phyloP scores from a whole-genome alignment of 1,140 invertebrate species.

The Eupeodes corollae region DNA sequence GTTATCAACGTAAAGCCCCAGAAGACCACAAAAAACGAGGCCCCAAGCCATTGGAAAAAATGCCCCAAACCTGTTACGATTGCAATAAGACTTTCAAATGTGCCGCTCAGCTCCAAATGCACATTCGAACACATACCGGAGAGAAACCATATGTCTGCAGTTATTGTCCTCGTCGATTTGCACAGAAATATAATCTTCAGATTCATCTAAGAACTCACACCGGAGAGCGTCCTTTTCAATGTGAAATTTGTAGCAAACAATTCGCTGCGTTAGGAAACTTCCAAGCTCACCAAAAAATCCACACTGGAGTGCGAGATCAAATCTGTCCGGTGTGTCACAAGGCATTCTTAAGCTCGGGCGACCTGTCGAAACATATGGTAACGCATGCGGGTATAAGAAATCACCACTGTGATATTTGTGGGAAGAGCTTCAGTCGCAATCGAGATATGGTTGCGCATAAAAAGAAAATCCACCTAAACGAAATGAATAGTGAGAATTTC shows the following conservation, averaged over 20 bases:
- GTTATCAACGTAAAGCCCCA: slow-evolving; percentile 44
- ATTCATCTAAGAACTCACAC: slow-evolving; percentile 74
- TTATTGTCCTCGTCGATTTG: slow-evolving; percentile 65
- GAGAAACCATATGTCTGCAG: slow-evolving; percentile 56
- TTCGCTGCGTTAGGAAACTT: slow-evolving; percentile 48
- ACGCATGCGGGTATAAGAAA: slow-evolving; percentile 65
- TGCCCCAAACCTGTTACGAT: slow-evolving; percentile 43
- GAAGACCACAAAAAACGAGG: slow-evolving; percentile 45
- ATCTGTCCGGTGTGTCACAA: slow-evolving; percentile 58
- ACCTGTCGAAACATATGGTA: slow-evolving; percentile 57
- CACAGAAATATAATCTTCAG: slow-evolving; percentile 75
- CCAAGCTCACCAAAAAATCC: slow-evolving; percentile 47
- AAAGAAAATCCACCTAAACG: slow-evolving; percentile 25
- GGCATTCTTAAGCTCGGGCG: slow-evolving; percentile 56
- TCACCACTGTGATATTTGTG: slow-evolving; percentile 63
- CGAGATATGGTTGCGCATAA: slow-evolving; percentile 42
- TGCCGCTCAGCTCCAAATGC: slow-evolving; percentile 46
- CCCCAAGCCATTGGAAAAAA: slow-evolving; percentile 45
- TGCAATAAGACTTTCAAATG: slow-evolving; percentile 48
- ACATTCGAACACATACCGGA: slow-evolving; percentile 49
- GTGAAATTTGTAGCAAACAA: slow-evolving; percentile 59
- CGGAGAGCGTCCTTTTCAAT: slow-evolving; percentile 69
- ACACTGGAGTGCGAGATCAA: slow-evolving; percentile 46
- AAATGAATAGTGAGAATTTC: slow-evolving; percentile 17
- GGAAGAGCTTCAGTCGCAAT: slow-evolving; percentile 56